A percentile compares a stretch with the other conserved stretches of the same genome.
Conservation (phyloP, 2,797 vertebrate species). For the Tympanoctomys barrerae region DNA sequence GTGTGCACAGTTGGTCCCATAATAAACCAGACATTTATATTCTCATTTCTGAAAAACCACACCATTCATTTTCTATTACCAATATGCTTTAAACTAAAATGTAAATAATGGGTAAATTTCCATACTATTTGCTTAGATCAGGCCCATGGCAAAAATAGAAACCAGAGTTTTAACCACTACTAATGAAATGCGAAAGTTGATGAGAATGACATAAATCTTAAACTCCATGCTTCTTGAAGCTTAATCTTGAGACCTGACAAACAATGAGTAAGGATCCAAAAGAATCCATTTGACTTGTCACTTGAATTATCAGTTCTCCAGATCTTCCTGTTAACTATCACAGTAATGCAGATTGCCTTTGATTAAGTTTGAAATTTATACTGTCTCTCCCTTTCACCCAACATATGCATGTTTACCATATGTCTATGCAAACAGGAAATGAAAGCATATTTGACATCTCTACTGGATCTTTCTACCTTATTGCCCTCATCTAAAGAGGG, state of each 20-base stretch:
- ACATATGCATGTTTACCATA: neutral
- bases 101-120: slow-evolving; percentile 69
- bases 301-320: slow-evolving; percentile 41
- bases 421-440: neutral
- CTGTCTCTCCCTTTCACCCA: neutral
- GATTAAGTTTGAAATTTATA: slow-evolving; percentile 33
- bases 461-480: slow-evolving; percentile 4
- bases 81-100: slow-evolving; percentile 56
- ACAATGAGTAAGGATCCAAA: slow-evolving; percentile 65
- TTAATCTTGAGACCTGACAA: slow-evolving; percentile 37
- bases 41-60: slow-evolving; percentile 73
- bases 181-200: slow-evolving; percentile 59
- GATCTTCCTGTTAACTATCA: neutral
- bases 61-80: slow-evolving; percentile 53
- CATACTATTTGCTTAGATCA: slow-evolving; percentile 71
- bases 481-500: neutral
- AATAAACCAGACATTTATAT: slow-evolving; percentile 68
- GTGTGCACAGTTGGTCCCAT: slow-evolving; percentile 33
- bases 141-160: slow-evolving; percentile 70
- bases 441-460: slow-evolving; percentile 56
- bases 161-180: slow-evolving; percentile 63
- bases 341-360: slow-evolving; percentile 51
- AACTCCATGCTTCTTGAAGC: slow-evolving; percentile 35
- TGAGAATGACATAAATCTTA: slow-evolving; percentile 53
- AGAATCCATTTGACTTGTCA: slow-evolving; percentile 51